phyloP scores from a whole-genome alignment of 2,888 invertebrate species.

The Vanessa cardui region DNA sequence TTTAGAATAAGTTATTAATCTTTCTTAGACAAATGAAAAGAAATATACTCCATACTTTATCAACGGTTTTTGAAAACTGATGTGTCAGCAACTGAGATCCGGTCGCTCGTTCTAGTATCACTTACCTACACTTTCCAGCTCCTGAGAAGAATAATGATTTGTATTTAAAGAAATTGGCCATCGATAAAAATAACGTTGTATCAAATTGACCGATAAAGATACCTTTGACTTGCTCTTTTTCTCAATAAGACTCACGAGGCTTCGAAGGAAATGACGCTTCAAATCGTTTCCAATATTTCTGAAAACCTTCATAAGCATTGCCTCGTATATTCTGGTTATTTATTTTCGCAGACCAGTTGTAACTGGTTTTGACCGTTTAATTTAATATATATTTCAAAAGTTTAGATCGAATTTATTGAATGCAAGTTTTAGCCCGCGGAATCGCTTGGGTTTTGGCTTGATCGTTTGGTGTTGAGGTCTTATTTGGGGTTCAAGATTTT shows the following conservation, averaged over 20 bases:
- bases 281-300: slow-evolving; percentile 10
- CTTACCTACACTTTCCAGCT: not conserved
- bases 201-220: slow-evolving; percentile 38
- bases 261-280: slow-evolving; percentile 13
- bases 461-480: too few relatives aligned
- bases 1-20: too few relatives aligned
- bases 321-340: not conserved
- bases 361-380: not conserved
- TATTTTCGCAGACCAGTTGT: slow-evolving; percentile 1
- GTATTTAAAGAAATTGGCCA: slow-evolving; percentile 26
- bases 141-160: not conserved
- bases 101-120: too few relatives aligned
- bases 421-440: too few relatives aligned
- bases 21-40: too few relatives aligned
- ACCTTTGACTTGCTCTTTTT: slow-evolving; percentile 28
- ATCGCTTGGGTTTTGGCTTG: too few relatives aligned
- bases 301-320: slow-evolving; percentile 4
- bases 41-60: too few relatives aligned
- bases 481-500: too few relatives aligned
- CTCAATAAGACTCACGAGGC: slow-evolving; percentile 28
- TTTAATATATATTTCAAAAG: not conserved
- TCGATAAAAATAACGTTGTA: slow-evolving; percentile 37
- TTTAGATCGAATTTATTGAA: not conserved
- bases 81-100: too few relatives aligned
- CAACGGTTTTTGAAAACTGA: too few relatives aligned